Evolutionary conservation across 2,888 invertebrate species (phyloP).

Genomic region (Portevinia maculata): DNA sequence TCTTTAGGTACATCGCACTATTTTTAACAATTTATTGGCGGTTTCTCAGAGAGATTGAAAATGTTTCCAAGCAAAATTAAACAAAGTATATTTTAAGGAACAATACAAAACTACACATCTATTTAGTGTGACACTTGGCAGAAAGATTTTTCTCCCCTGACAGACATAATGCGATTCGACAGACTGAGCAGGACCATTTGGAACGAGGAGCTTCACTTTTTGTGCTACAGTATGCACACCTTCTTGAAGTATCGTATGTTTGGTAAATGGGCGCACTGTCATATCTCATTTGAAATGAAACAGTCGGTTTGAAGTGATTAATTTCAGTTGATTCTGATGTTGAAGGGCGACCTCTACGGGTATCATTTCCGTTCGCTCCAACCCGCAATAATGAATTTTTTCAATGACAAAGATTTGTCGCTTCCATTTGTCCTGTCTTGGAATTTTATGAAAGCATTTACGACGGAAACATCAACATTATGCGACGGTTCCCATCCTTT

Average conservation of each 20-base stretch:
- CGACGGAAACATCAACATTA: neutral
- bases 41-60: no score
- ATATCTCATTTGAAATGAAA: slow-evolving; percentile 15
- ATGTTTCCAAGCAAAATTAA: neutral
- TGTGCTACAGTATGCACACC: slow-evolving; percentile 8
- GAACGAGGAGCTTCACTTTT: neutral
- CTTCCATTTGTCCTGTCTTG: neutral
- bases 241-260: neutral
- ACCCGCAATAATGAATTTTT: neutral
- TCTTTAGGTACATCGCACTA: no score
- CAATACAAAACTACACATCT: neutral
- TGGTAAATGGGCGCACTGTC: no score
- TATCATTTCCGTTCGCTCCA: no score
- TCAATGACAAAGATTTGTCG: slow-evolving; percentile 12
- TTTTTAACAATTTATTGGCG: slow-evolving; percentile 1
- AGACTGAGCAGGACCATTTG: slow-evolving; percentile 1
- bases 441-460: neutral
- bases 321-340: neutral
- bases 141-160: neutral
- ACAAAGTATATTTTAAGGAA: no score
- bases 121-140: neutral
- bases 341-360: slow-evolving; percentile 3
- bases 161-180: neutral
- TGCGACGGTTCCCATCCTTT: neutral
- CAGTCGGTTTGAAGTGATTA: slow-evolving; percentile 15